Evolutionary conservation across 2,797 vertebrate species (phyloP), one percentile per base, ranked within the genome.

Genomic region (Acomys russatus): DNA sequence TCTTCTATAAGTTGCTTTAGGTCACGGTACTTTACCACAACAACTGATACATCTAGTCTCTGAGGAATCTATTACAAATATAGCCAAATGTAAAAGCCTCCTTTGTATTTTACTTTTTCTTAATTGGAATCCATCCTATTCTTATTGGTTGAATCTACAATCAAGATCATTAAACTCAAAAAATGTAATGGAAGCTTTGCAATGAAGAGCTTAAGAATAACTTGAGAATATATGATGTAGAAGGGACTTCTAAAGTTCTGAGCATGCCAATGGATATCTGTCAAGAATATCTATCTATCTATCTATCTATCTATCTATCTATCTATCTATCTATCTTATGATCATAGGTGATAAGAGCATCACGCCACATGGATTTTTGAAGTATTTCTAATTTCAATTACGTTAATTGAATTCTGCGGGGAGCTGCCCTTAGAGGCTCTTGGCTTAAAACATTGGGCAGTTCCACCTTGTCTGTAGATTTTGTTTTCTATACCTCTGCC

Each of bases 301-400:
- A 7, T 38, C n/a, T 22, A 1, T 25, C 35, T 44, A 22, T 28
- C 0, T 28, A 38, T 14, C 73, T 25, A 4, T 15, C 38, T 14
- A 3, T 25, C 22, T 28, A 9, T 74, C 9, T 77, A 28, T 51
- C 5, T 17, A 0, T 56, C 30, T 79, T 10, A 17, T 59, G 11
- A 87, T 74, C 61, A 68, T 6, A 64, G 2, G 4, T 15, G 3
- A 84, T 87, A 78, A 87, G 86, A 51, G 3, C 10, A 83, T 64
- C 30, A 59, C 49, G 63, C 17, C 18, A 87, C 74, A 63, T 83
- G 59, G 0, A 79, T 51, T 90, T 92, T 91, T 14, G 44, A 87
- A 88, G 86, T 92, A 20, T 64, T 73, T 91, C 87, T 66, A 56
- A 77, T 79, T 93, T 94, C 15, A 88, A 10, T 64, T 44, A 33